phyloP scores from a whole-genome alignment of 2,888 invertebrate species.

The Campoplex nolae region DNA sequence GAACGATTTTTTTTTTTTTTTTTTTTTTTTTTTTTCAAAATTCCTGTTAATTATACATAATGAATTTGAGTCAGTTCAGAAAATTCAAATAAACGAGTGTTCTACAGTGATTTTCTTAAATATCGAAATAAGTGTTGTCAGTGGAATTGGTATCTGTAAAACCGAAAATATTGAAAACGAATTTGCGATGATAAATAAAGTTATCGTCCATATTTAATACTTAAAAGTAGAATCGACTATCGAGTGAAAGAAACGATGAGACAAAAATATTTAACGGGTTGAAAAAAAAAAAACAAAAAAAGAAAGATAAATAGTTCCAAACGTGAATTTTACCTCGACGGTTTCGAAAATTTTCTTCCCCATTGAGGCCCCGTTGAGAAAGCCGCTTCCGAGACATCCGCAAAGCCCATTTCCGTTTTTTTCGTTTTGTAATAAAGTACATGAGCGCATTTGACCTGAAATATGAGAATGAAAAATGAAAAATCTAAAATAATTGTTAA shows the following conservation, averaged over 20 bases:
- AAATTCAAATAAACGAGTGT: not conserved
- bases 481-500: not conserved
- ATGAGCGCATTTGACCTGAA: constrained; percentile 93
- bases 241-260: no score
- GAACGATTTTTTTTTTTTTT: not conserved
- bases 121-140: no score
- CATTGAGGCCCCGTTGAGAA: constrained; percentile 91
- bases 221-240: no score
- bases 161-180: no score
- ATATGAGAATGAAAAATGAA: not conserved
- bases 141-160: no score
- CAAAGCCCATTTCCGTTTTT: constrained; percentile 92
- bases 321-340: constrained; percentile 86
- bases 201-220: no score
- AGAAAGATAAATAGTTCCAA: not conserved
- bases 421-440: constrained; percentile 90
- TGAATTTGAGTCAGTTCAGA: no score
- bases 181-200: no score
- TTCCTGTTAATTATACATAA: not conserved
- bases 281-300: no score
- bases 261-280: no score
- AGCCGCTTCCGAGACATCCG: constrained; percentile 93
- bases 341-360: constrained; percentile 87
- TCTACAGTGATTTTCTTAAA: no score
- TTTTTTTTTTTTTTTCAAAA: no score